These are phyloP conservation scores for Ophraella communa DNA, from an alignment of 2,888 invertebrate genomes.

Conservation along the genomic window DNA sequence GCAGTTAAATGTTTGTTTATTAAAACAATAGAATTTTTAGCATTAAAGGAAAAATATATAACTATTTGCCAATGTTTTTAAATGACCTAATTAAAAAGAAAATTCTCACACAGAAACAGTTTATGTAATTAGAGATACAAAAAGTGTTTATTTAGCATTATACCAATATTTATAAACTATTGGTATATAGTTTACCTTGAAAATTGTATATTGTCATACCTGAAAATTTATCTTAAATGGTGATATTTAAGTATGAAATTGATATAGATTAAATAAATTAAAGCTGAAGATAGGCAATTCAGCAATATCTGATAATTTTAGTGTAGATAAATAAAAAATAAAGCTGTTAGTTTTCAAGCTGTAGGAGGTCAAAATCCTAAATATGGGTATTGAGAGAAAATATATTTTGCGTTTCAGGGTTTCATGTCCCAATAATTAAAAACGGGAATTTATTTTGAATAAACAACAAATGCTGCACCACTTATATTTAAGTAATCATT, in stretches of 20 bases:
- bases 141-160: not conserved
- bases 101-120: not conserved
- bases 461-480: not conserved
- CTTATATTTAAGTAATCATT: not conserved
- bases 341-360: slow-evolving; percentile 5
- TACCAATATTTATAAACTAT: not conserved
- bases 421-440: slow-evolving; percentile 5
- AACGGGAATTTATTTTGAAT: not conserved
- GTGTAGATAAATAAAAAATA: not conserved
- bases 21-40: not conserved
- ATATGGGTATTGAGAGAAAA: slow-evolving; percentile 22
- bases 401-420: slow-evolving; percentile 19
- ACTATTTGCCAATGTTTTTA: not conserved
- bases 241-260: not conserved
- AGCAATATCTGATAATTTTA: not conserved
- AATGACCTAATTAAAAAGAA: not conserved
- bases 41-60: not conserved
- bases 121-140: not conserved
- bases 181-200: slow-evolving; percentile 4
- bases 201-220: not conserved
- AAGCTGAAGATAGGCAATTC: not conserved
- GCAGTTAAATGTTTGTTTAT: too few relatives aligned
- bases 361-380: slow-evolving; percentile 29
- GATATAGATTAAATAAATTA: not conserved
- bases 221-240: not conserved